A percentile compares a stretch with the other conserved stretches of the same genome.
Evolutionary conservation across 2,888 invertebrate species (phyloP).

Genomic region (Tiphia femorata): DNA sequence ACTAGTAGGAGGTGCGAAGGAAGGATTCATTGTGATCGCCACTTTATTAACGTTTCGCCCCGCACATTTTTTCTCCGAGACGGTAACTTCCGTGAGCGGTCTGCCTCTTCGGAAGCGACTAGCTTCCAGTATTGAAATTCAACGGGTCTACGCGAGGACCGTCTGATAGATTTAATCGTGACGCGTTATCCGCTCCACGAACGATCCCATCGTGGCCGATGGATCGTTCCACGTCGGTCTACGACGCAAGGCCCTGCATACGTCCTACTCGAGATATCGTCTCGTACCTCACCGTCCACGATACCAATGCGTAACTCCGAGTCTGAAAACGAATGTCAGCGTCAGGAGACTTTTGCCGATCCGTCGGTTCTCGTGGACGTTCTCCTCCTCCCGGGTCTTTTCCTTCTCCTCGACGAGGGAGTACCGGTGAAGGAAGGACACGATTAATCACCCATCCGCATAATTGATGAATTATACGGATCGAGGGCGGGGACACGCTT

Average conservation of each 20-base stretch:
- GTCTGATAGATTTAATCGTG: constrained; percentile 39
- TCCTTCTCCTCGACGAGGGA: constrained; percentile 10
- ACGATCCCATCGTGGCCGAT: constrained; percentile 19
- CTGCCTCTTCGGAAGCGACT: no score
- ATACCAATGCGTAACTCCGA: constrained; percentile 11
- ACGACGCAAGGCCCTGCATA: constrained; percentile 28
- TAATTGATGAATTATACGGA: constrained; percentile 45
- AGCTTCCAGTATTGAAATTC: neutral
- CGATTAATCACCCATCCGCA: constrained; percentile 41
- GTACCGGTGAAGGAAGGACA: constrained; percentile 9
- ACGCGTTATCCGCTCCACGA: constrained; percentile 31
- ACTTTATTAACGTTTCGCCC: no score
- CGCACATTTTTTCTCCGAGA: no score
- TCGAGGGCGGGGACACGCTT: constrained; percentile 34
- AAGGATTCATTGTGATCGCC: no score
- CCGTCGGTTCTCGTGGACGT: no score
- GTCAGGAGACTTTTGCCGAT: constrained; percentile 3
- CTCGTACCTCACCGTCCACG: constrained; percentile 27
- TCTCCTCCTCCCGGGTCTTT: constrained; percentile 6
- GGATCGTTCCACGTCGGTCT: constrained; percentile 18
- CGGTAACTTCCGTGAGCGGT: no score
- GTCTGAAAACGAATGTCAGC: constrained; percentile 25
- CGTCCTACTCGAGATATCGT: constrained; percentile 30
- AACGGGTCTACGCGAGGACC: constrained; percentile 24
- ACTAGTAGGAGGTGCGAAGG: no score